Evolutionary conservation across 2,888 invertebrate genomes (phyloP).

Genomic region (Epistrophe eligans): DNA sequence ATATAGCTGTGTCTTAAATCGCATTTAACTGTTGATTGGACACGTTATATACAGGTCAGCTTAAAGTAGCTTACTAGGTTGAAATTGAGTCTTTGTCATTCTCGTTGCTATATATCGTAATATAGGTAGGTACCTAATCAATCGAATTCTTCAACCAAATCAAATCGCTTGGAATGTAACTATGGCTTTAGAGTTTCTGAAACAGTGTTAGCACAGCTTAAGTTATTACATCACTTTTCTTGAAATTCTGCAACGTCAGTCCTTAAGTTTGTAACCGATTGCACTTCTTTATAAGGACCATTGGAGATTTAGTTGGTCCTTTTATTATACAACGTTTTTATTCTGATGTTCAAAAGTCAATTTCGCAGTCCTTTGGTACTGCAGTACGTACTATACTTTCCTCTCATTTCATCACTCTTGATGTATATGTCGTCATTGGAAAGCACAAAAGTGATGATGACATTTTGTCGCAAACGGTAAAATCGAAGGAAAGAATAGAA

Average conservation of each 20-base stretch:
- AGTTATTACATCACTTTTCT: slow-evolving; percentile 40
- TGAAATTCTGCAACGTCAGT: slow-evolving; percentile 58
- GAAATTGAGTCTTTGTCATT: slow-evolving; percentile 45
- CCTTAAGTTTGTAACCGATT: slow-evolving; percentile 54
- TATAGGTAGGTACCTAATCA: background rate
- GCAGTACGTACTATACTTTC: background rate
- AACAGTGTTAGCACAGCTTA: slow-evolving; percentile 29
- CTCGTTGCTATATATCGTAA: background rate
- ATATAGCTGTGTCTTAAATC: background rate
- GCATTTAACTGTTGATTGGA: slow-evolving; percentile 33
- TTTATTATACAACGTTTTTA: background rate
- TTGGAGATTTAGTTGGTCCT: slow-evolving; percentile 13
- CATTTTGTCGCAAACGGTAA: slow-evolving; percentile 47
- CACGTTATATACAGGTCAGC: slow-evolving; percentile 57
- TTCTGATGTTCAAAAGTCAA: slow-evolving; percentile 17
- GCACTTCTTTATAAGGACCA: slow-evolving; percentile 50
- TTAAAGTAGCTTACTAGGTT: slow-evolving; percentile 55
- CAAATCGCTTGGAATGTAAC: slow-evolving; percentile 26
- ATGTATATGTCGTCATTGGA: slow-evolving; percentile 6
- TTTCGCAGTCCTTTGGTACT: background rate
- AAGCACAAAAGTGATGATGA: slow-evolving; percentile 57
- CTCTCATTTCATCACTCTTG: background rate
- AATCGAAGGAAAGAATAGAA: background rate
- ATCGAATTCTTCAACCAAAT: slow-evolving; percentile 70
- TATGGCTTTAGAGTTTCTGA: slow-evolving; percentile 1